These are phyloP conservation scores for Perizoma flavofasciatum DNA, from an alignment of 2,888 invertebrate genomes.

Conservation along the genomic window DNA sequence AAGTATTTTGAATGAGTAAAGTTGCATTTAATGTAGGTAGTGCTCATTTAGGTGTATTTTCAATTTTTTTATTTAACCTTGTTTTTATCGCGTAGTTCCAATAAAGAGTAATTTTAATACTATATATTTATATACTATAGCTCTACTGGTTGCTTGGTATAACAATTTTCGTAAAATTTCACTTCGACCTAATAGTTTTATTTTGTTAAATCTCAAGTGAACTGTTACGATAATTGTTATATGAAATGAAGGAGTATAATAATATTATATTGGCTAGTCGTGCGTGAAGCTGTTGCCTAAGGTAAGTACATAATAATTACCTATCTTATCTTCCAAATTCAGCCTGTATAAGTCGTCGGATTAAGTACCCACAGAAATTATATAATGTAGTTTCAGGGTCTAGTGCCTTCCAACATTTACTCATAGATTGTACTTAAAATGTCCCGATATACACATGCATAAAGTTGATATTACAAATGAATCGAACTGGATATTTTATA, in stretches of 20 bases:
- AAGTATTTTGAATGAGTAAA: constrained; percentile 66
- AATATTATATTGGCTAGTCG: constrained; percentile 68
- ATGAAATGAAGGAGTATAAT: constrained; percentile 21
- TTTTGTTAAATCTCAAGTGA: constrained; percentile 7
- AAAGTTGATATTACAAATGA: background rate
- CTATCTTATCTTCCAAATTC: constrained; percentile 50
- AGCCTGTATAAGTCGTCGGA: constrained; percentile 41
- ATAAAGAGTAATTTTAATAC: constrained; percentile 47
- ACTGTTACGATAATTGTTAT: constrained; percentile 19
- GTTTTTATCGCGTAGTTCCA: constrained; percentile 50
- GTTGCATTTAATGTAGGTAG: constrained; percentile 78
- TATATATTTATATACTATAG: constrained; percentile 42
- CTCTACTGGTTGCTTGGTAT: constrained; percentile 5
- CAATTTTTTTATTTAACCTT: too few relatives aligned
- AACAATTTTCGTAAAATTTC: constrained; percentile 7
- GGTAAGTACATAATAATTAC: constrained; percentile 43
- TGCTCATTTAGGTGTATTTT: constrained; percentile 63
- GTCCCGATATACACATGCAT: constrained; percentile 35
- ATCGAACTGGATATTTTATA: too few relatives aligned
- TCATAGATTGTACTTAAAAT: constrained; percentile 63
- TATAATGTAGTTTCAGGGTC: constrained; percentile 75
- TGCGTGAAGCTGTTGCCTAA: constrained; percentile 56
- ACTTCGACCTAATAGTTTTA: too few relatives aligned
- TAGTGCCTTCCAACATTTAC: constrained; percentile 76
- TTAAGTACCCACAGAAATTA: constrained; percentile 64